phyloP scores from a whole-genome alignment of 2,113 vertebrate genomes.

The Rhipidura dahli region DNA sequence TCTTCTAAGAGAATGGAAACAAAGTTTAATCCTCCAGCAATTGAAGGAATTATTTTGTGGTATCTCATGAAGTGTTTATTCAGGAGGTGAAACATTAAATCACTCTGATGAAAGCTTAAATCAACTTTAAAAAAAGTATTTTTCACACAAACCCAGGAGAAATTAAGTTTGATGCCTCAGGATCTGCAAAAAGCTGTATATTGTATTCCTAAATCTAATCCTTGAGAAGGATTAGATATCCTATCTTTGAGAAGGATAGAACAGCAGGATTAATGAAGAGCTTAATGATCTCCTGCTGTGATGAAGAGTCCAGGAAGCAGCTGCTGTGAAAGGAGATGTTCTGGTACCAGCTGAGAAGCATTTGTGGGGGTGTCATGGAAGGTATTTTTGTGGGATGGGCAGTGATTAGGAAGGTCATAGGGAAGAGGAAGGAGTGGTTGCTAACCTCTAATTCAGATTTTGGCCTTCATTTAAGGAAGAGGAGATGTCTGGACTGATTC shows the following conservation, averaged over 20 bases:
- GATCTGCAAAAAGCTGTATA: neutral
- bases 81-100: neutral
- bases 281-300: neutral
- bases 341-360: neutral
- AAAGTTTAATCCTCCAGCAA: neutral
- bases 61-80: neutral
- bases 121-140: neutral
- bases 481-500: neutral
- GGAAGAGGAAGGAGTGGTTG: neutral
- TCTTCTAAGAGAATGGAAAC: neutral
- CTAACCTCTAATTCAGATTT: neutral
- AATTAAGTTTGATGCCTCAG: neutral
- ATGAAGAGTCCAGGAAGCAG: neutral
- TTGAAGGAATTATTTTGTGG: neutral
- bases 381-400: rapidly evolving
- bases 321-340: neutral
- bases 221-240: too few relatives aligned
- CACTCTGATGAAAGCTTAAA: neutral
- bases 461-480: neutral
- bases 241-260: neutral
- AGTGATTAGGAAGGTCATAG: neutral
- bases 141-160: neutral
- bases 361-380: neutral
- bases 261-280: neutral
- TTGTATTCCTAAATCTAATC: neutral